Evolutionary conservation across 2,113 vertebrate species (phyloP), one percentile per base, ranked within the genome.

Genomic region (Struthidea cinerea): DNA sequence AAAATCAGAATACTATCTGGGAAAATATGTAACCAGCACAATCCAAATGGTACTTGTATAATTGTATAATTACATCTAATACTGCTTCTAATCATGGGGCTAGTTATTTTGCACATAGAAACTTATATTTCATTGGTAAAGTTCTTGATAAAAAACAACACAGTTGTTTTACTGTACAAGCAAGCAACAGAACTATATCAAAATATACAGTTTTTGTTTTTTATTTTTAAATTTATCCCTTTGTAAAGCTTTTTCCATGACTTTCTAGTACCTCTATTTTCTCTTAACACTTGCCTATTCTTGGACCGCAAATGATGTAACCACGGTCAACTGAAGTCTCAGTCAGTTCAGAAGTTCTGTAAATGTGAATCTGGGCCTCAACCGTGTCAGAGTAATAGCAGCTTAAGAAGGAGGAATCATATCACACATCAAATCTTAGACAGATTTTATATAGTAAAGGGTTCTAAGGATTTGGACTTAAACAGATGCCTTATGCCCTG

Each of bases 21-120:
- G 96, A 97, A 97, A 97, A 97, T 97, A 98, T 61, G 39, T 97
- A 98, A 98, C 97, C 97, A 98, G 94, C 97, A 98, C 96, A 97
- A 98, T 97, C 89, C 95, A 96, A 97, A 98, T 97, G 96, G 96
- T 97, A 98, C 77, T 94, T 93, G 96, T 82, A 89, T 97, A 96
- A 86, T 92, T 96, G 96, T 97, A 95, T 96, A 92, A 97, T 97
- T 96, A 98, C 98, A 98, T 90, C 81, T 98, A 98, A 98, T 98
- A 98, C 98, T 98, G 98, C 96, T 96, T 97, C 97, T 98, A 98
- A 97, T 96, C 96, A 97, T 89, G 93, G 98, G 97, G 94, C 96
- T 98, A 97, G 87, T 97, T 93, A 94, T 97, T 98, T 98, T 98
- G 97, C 98, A 98, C 96, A 98, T 97, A 97, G 95, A 98, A 98